Base-by-base conservation (phyloP, 2,113 vertebrate genomes). In the Corythornis cristatus region DNA sequence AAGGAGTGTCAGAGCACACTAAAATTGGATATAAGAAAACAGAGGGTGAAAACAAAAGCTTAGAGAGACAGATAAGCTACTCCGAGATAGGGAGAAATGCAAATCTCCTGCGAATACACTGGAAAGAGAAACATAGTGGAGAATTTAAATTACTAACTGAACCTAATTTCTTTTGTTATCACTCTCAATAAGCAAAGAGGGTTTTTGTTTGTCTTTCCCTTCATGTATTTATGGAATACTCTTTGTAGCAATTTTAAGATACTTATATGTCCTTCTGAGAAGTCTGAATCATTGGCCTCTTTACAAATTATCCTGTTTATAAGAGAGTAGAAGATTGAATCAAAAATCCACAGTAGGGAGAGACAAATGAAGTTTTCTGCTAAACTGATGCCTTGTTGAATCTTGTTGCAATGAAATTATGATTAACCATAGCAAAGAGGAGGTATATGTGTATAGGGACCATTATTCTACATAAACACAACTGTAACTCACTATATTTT, bases 111-210 rank as follows among this genome's bases (percentile, higher is more conserved):
- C 8, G 33, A 91, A 70, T 21, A 65, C 42, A n/a, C 9, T 53
- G 86, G 35, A 67, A 84, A 67, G 57, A 42, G 62, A 91, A 91
- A 89, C 11, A 72, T 67, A 31, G 7, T 43, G 40, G 35, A 88
- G 73, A 91, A 90, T 84, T 92, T 71, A 86, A 88, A 89, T 74
- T 2, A 88, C 42, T 80, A 90, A 90, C 43, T n/a, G 28, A 57
- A 81, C 48, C 11, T 93, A 37, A 87, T 96, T 93, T 75, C 48
- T 94, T 92, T 68, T 83, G 83, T 93, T 93, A 81, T 40, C 28
- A 43, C 43, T 86, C 48, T 91, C 65, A 64, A 20, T 60, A 86
- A 86, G 28, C 62, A 86, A 26, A 76, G 48, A 89, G 18, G 26
- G 28, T 28, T 87, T 78, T 79, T 84, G 33, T 40, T 84, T 88